phyloP scores from a whole-genome alignment of 1,140 invertebrate species.

The Drosophila chauvacae region DNA sequence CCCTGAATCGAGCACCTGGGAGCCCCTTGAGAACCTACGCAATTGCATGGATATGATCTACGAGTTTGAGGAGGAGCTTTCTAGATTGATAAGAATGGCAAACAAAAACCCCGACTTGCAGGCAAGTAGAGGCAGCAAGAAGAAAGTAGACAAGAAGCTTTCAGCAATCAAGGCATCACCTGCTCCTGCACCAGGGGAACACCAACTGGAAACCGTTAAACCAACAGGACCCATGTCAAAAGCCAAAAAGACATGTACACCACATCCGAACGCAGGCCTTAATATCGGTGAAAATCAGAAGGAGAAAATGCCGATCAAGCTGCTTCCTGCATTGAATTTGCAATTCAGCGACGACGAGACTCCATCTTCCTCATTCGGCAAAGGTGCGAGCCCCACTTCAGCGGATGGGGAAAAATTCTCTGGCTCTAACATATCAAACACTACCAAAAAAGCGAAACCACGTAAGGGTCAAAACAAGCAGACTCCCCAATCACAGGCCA shows the following conservation, averaged over 20 bases:
- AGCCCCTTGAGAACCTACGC: conserved; percentile 30
- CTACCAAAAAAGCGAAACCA: no score
- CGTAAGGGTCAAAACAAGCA: no score
- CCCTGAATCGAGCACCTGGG: conserved; percentile 31
- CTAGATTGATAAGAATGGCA: no score
- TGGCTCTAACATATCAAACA: no score
- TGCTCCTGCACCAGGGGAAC: neutral
- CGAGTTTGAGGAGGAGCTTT: conserved; percentile 22
- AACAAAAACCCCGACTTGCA: neutral
- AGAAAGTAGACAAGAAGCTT: neutral
- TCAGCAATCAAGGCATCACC: neutral
- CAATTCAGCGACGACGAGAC: conserved; percentile 1
- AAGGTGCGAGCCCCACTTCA: neutral
- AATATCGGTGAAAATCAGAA: neutral
- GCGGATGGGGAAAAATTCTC: neutral
- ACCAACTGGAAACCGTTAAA: neutral
- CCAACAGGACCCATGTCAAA: neutral
- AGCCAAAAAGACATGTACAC: neutral
- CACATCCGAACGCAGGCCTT: neutral
- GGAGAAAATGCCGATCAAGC: neutral
- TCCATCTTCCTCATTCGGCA: neutral
- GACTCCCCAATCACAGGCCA: neutral
- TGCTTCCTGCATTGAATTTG: neutral
- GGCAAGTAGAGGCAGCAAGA: neutral
- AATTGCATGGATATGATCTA: conserved; percentile 20